A percentile compares a stretch with the other conserved stretches of the same genome.
phyloP scores from a whole-genome alignment of 1,140 invertebrate species.

The Rhopalosiphum maidis region DNA sequence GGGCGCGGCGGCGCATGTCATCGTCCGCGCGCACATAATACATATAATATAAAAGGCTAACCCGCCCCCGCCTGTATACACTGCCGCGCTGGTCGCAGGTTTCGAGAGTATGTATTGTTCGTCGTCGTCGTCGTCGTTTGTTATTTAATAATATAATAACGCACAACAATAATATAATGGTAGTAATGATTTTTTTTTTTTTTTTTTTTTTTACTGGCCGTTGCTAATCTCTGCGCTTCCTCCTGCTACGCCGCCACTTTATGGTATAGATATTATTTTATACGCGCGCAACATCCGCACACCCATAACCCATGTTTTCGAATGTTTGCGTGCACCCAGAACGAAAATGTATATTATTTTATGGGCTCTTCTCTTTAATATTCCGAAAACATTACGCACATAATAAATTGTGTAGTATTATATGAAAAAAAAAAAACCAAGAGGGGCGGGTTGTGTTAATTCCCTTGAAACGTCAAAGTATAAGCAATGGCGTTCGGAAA shows the following conservation, averaged over 20 bases:
- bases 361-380: background rate
- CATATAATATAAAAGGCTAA: slow-evolving; percentile 22
- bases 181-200: slow-evolving; percentile 41
- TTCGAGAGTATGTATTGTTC: slow-evolving; percentile 33
- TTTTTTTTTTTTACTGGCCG: background rate
- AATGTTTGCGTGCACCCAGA: background rate
- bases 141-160: slow-evolving; percentile 49
- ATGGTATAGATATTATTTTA: background rate
- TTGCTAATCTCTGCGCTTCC: slow-evolving; percentile 9
- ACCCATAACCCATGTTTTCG: background rate
- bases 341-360: background rate
- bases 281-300: background rate
- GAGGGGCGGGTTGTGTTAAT: background rate
- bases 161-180: slow-evolving; percentile 30
- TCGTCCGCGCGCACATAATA: background rate
- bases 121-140: slow-evolving; percentile 28
- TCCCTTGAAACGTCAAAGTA: background rate
- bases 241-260: background rate
- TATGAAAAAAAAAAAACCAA: no score
- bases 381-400: background rate
- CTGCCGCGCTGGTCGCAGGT: slow-evolving; percentile 22
- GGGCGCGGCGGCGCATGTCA: slow-evolving; percentile 6
- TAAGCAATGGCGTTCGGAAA: background rate
- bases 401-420: no score
- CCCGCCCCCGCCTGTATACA: background rate